Evolutionary conservation across 2,797 vertebrate genomes (phyloP), one percentile per base, ranked within the genome.

Genomic region (Eospalax fontanierii): DNA sequence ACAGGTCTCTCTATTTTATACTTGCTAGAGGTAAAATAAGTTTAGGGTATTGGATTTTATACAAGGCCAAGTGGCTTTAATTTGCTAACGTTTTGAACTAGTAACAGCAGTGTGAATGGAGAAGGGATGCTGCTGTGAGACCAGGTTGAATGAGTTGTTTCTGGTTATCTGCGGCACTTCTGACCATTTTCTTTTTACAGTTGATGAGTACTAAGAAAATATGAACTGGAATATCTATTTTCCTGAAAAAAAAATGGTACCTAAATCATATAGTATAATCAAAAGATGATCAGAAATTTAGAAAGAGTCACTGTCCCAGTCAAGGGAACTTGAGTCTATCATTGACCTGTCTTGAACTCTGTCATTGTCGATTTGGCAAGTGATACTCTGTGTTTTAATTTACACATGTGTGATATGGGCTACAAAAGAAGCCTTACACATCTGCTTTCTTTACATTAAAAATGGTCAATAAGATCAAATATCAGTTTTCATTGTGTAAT

Each of bases 31-130:
- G 73, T 73, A 63, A 92, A 96, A 91, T 21, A 26, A 68, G 9
- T 38, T 92, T 1, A 4, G 15, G 73, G 76, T 59, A 28, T 46
- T 94, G 63, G 7, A 91, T 89, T 95, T 93, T 50, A 94, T 57
- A 28, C 87, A 68, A 96, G 93, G 24, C 33, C 63, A 96, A 78
- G 38, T 89, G 54, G 4, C 40, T 94, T 79, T 93, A 86, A 95
- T 89, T 95, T 95, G 89, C 80, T 88, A 95, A 89, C 38, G 79
- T 85, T 87, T 85, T 89, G 90, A 91, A 91, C 59, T 26, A 89
- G 33, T 11, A 65, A 63, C 50, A 66, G 19, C 22, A 82, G 46
- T 89, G 74, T 80, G 91, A 94, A 86, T 75, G 79, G 59, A 81
- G 57, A 93, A 94, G 81, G 43, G 65, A 88, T n/a, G 96, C 93